phyloP scores from a whole-genome alignment of 2,888 invertebrate species.

The Crepidodera aurea region DNA sequence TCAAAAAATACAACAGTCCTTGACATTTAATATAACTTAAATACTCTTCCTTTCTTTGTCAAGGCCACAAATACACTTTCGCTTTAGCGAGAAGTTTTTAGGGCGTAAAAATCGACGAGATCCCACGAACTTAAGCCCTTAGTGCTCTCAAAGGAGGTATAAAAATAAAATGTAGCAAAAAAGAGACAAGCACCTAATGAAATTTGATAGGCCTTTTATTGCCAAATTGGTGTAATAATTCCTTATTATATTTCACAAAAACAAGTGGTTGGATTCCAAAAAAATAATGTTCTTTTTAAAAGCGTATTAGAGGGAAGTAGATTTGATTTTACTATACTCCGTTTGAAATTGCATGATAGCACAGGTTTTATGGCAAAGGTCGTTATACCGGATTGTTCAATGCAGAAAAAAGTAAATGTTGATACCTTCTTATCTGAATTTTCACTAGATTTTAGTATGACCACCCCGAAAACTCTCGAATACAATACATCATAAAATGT shows the following conservation, averaged over 20 bases:
- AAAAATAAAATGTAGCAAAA: conserved; percentile 1
- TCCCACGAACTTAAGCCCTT: conserved; percentile 4
- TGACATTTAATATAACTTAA: neutral
- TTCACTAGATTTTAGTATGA: too few relatives aligned
- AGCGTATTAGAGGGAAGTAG: too few relatives aligned
- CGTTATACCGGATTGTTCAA: too few relatives aligned
- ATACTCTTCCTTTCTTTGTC: neutral
- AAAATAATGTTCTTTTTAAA: too few relatives aligned
- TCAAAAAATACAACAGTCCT: too few relatives aligned
- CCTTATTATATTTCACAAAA: neutral
- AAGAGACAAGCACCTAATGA: neutral
- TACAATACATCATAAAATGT: too few relatives aligned
- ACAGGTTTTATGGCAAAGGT: too few relatives aligned
- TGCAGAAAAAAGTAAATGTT: too few relatives aligned
- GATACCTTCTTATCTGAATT: too few relatives aligned
- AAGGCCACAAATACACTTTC: neutral
- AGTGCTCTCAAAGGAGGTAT: neutral
- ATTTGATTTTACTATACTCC: too few relatives aligned
- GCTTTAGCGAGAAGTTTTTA: conserved; percentile 1
- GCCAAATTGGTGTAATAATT: neutral
- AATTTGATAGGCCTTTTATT: conserved; percentile 3
- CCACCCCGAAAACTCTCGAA: too few relatives aligned
- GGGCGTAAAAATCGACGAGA: conserved; percentile 4
- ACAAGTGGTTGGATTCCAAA: conserved; percentile 1
- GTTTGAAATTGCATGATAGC: too few relatives aligned